phyloP scores from a whole-genome alignment of 2,888 invertebrate species.

The Tachina lurida region DNA sequence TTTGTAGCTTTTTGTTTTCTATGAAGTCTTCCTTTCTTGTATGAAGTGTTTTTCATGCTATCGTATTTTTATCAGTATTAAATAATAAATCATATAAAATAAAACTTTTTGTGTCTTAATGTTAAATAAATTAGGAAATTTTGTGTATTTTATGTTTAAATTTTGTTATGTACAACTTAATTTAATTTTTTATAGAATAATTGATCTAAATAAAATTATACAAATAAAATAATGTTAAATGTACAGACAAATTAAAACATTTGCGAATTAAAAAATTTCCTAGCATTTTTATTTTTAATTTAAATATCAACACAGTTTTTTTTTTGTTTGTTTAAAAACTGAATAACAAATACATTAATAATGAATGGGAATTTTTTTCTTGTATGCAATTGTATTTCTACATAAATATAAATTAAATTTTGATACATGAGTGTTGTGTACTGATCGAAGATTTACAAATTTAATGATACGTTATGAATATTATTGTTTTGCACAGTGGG shows the following conservation, averaged over 20 bases:
- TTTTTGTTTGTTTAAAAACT: slow-evolving; percentile 16
- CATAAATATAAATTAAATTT: background rate
- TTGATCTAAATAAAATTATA: slow-evolving; percentile 51
- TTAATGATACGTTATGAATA: slow-evolving; percentile 16
- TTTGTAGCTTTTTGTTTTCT: slow-evolving; percentile 1
- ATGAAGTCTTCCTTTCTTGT: background rate
- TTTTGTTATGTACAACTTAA: slow-evolving; percentile 63
- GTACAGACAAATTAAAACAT: slow-evolving; percentile 42
- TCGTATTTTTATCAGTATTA: background rate
- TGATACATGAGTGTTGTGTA: background rate
- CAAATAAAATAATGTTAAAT: slow-evolving; percentile 31
- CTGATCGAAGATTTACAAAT: slow-evolving; percentile 12
- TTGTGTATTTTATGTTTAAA: slow-evolving; percentile 25
- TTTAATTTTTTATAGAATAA: slow-evolving; percentile 36
- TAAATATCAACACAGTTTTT: slow-evolving; percentile 24
- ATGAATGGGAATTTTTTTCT: background rate
- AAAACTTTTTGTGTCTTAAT: slow-evolving; percentile 20
- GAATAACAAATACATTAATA: slow-evolving; percentile 37
- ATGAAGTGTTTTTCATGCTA: background rate
- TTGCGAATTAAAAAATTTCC: slow-evolving; percentile 29
- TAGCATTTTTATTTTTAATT: background rate
- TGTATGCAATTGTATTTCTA: background rate
- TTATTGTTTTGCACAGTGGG: background rate
- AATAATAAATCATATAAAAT: slow-evolving; percentile 15
- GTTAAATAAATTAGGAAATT: slow-evolving; percentile 55